These are phyloP conservation scores for Cordilura impudica DNA, from an alignment of 2,888 invertebrate species.

Conservation along the genomic window DNA sequence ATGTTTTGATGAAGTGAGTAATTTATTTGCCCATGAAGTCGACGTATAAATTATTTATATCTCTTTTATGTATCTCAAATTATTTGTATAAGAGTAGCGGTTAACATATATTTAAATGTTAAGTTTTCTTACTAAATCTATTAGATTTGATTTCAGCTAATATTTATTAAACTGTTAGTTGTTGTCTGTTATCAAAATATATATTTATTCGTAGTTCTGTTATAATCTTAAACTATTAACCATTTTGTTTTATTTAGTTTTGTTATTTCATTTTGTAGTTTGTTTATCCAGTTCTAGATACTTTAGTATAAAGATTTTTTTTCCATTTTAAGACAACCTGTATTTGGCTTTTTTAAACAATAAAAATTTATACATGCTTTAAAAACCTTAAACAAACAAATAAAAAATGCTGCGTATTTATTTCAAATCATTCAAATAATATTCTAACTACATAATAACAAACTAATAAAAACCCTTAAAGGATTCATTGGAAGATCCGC, in stretches of 20 bases:
- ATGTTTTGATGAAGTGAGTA: too few relatives aligned
- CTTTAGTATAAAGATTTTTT: too few relatives aligned
- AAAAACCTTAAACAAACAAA: slow-evolving; percentile 1
- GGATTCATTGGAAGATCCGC: slow-evolving; percentile 76
- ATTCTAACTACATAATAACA: slow-evolving; percentile 26
- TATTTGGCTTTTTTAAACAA: slow-evolving; percentile 40
- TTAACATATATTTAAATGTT: too few relatives aligned
- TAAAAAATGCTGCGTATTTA: slow-evolving; percentile 61
- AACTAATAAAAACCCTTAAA: slow-evolving; percentile 62
- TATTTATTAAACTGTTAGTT: slow-evolving; percentile 39
- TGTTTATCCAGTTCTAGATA: slow-evolving; percentile 15
- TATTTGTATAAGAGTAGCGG: too few relatives aligned
- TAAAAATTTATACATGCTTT: slow-evolving; percentile 30
- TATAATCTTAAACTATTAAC: not conserved
- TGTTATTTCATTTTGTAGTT: slow-evolving; percentile 53
- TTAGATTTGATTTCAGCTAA: not conserved
- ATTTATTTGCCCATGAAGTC: too few relatives aligned
- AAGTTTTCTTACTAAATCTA: not conserved
- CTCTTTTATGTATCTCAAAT: too few relatives aligned
- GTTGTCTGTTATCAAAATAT: not conserved
- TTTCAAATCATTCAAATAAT: slow-evolving; percentile 28
- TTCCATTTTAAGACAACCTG: slow-evolving; percentile 38
- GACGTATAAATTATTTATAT: too few relatives aligned
- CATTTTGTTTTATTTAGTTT: slow-evolving; percentile 47
- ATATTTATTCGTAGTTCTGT: not conserved